Conservation (phyloP, 2,888 invertebrate genomes). For the Harpalus rubripes region DNA sequence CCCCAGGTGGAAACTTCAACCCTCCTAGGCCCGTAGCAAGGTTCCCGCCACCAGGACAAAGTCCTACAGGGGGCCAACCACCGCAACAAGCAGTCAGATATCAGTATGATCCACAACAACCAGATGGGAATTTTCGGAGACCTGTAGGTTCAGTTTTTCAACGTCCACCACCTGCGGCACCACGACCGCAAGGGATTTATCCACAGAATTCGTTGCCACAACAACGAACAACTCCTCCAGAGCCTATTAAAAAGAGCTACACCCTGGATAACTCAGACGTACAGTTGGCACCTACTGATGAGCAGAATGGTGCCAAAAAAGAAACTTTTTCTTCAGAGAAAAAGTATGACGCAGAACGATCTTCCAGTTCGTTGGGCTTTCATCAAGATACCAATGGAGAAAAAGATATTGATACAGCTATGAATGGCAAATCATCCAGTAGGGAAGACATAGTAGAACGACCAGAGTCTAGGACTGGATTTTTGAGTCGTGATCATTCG, state of each 20-base stretch:
- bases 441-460: conserved; percentile 72
- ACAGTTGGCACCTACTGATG: conserved; percentile 69
- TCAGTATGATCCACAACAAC: conserved; percentile 14
- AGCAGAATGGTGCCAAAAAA: conserved; percentile 60
- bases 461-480: conserved; percentile 73
- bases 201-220: conserved; percentile 77
- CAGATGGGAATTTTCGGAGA: conserved; percentile 69
- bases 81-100: conserved; percentile 69
- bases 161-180: conserved; percentile 52
- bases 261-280: conserved; percentile 75
- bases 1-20: conserved; percentile 67
- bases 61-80: background rate
- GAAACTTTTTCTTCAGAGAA: conserved; percentile 26
- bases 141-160: conserved; percentile 70
- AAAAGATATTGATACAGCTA: conserved; percentile 62
- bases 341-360: conserved; percentile 53
- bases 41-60: conserved; percentile 70
- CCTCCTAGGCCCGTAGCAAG: conserved; percentile 66
- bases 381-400: conserved; percentile 53
- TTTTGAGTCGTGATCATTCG: conserved; percentile 71
- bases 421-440: conserved; percentile 68
- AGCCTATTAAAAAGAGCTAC: conserved; percentile 22
- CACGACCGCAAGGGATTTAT: conserved; percentile 73
- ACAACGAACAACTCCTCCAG: conserved; percentile 50
- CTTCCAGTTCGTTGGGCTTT: conserved; percentile 63